These are phyloP conservation scores for Papilio aristodemus DNA, from an alignment of 1,140 invertebrate species.

Conservation along the genomic window DNA sequence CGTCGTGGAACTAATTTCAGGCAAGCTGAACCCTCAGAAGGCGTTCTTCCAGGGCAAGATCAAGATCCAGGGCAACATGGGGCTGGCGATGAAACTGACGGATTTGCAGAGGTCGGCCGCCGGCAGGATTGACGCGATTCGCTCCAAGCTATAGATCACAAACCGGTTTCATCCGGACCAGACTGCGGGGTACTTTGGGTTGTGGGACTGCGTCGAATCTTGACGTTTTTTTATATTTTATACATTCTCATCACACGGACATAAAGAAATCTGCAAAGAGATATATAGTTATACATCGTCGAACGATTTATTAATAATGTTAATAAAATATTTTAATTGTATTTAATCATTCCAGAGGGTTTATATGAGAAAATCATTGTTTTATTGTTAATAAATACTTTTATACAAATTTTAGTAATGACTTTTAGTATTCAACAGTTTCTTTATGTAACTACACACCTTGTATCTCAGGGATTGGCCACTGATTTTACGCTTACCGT, in stretches of 20 bases:
- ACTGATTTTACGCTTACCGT: too few species aligned
- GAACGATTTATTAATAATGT: conserved; percentile 1
- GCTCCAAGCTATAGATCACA: conserved; percentile 86
- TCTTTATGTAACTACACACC: too few species aligned
- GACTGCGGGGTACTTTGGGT: conserved; percentile 42
- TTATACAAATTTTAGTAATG: conserved; percentile 40
- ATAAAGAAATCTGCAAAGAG: neutral
- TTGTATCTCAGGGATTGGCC: too few species aligned
- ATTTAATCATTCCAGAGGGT: conserved; percentile 55
- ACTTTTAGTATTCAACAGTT: conserved; percentile 6
- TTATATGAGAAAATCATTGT: conserved; percentile 44
- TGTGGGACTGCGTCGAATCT: conserved; percentile 47
- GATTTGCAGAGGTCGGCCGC: conserved; percentile 89
- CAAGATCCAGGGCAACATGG: conserved; percentile 98
- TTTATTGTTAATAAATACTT: conserved; percentile 56
- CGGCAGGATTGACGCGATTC: conserved; percentile 86
- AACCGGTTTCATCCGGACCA: conserved; percentile 38
- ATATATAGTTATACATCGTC: neutral
- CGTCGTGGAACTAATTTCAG: conserved; percentile 91
- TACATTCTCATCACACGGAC: conserved; percentile 20
- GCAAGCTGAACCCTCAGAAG: conserved; percentile 96
- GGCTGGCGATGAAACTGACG: conserved; percentile 95
- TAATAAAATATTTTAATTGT: conserved; percentile 32
- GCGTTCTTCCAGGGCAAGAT: conserved; percentile 99
- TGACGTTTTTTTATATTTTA: conserved; percentile 47